Conservation (phyloP, 2,888 invertebrate genomes). For the Agrotis clavis region DNA sequence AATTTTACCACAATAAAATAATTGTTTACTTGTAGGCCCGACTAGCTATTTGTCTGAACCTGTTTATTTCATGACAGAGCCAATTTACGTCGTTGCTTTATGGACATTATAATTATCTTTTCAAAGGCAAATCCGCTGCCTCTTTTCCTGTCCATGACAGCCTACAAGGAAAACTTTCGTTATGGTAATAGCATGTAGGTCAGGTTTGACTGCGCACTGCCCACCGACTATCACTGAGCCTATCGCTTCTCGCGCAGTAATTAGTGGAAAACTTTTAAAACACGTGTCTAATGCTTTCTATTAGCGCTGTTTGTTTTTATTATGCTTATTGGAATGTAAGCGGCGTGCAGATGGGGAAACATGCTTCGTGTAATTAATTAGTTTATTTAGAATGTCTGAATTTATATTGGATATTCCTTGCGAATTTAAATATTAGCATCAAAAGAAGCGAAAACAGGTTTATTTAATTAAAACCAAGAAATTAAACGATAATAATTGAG, state of each 20-base stretch:
- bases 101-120: too few species aligned
- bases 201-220: slow-evolving; percentile 43
- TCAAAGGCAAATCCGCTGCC: neutral
- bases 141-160: neutral
- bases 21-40: too few species aligned
- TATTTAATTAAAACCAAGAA: neutral
- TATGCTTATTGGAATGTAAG: slow-evolving; percentile 35
- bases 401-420: neutral
- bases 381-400: neutral
- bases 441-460: neutral
- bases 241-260: slow-evolving; percentile 15
- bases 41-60: too few species aligned
- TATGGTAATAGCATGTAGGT: slow-evolving; percentile 58
- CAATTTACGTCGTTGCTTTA: too few species aligned
- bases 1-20: too few species aligned
- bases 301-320: slow-evolving; percentile 49
- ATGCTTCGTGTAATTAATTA: slow-evolving; percentile 18
- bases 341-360: slow-evolving; percentile 10
- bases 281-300: slow-evolving; percentile 29
- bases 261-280: slow-evolving; percentile 48
- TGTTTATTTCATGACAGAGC: too few species aligned
- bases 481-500: too few species aligned
- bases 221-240: neutral
- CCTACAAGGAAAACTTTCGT: slow-evolving; percentile 52
- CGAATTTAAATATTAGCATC: neutral